phyloP scores from a whole-genome alignment of 1,140 invertebrate genomes.

The Drosophila jambulina region DNA sequence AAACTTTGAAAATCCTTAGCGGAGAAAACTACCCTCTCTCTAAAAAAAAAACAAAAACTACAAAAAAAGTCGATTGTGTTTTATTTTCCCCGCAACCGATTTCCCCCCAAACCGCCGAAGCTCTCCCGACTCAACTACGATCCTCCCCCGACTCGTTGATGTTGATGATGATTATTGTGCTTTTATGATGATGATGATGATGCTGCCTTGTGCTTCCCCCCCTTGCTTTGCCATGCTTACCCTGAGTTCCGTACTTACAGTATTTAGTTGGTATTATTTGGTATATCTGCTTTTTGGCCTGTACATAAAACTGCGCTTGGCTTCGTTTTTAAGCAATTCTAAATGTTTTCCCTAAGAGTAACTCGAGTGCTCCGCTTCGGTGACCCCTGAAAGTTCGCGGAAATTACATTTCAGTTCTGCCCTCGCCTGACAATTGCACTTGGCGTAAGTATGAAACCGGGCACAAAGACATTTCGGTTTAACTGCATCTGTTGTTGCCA shows the following conservation, averaged over 20 bases:
- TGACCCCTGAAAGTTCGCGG: slow-evolving; percentile 5
- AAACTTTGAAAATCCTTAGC: slow-evolving; percentile 84
- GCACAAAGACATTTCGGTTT: slow-evolving; percentile 36
- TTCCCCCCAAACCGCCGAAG: slow-evolving; percentile 40
- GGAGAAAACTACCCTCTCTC: slow-evolving; percentile 81
- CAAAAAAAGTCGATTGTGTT: slow-evolving; percentile 74
- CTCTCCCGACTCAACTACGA: slow-evolving; percentile 34
- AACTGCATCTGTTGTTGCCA: slow-evolving; percentile 50
- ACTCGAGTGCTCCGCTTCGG: slow-evolving; percentile 18
- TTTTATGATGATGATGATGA: slow-evolving; percentile 48
- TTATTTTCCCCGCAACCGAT: slow-evolving; percentile 62
- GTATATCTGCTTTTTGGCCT: slow-evolving; percentile 48
- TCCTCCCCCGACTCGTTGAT: slow-evolving; percentile 40
- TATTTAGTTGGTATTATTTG: slow-evolving; percentile 46
- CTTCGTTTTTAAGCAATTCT: slow-evolving; percentile 45
- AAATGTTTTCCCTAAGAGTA: slow-evolving; percentile 29
- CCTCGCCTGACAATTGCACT: slow-evolving; percentile 29
- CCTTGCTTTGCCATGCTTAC: slow-evolving; percentile 35
- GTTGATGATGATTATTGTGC: slow-evolving; percentile 55
- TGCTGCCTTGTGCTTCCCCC: slow-evolving; percentile 50
- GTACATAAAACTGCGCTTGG: slow-evolving; percentile 53
- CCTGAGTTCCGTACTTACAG: slow-evolving; percentile 31
- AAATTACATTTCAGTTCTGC: slow-evolving; percentile 13
- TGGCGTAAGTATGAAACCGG: slow-evolving; percentile 43
- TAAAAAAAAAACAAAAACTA: slow-evolving; percentile 65